Conservation (phyloP, 2,888 invertebrate species). For the Caenorhabditis zanzibari region DNA sequence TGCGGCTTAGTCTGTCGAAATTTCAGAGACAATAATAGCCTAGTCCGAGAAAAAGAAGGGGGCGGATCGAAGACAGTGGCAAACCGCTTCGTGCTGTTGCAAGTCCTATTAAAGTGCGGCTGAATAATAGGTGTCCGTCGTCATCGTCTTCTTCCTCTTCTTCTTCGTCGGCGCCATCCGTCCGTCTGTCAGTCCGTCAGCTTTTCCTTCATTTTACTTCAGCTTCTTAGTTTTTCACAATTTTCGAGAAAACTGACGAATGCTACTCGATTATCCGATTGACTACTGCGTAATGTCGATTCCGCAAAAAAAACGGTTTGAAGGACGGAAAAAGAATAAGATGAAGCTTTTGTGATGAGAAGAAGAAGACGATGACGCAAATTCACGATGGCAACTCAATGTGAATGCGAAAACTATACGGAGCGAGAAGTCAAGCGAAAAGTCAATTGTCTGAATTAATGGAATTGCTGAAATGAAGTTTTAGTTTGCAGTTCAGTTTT, state of each 20-base stretch:
- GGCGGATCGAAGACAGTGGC: constrained; percentile 49
- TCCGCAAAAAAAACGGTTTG: constrained; percentile 27
- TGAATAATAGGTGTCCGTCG: constrained; percentile 61
- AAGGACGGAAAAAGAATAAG: constrained; percentile 28
- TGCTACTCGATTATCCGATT: constrained; percentile 63
- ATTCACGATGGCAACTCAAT: constrained; percentile 46
- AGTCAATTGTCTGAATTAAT: constrained; percentile 33
- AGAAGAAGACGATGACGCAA: constrained; percentile 41
- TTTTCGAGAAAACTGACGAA: constrained; percentile 35
- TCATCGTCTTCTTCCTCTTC: constrained; percentile 5
- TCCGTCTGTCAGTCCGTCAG: constrained; percentile 48
- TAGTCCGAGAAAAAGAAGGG: constrained; percentile 10
- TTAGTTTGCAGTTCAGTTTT: not conserved
- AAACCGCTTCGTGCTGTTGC: constrained; percentile 62
- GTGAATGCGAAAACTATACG: constrained; percentile 47
- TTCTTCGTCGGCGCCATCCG: constrained; percentile 42
- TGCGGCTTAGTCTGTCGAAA: constrained; percentile 8
- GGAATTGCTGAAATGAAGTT: not conserved
- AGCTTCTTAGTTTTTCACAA: constrained; percentile 18
- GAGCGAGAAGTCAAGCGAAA: constrained; percentile 39
- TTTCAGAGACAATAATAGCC: constrained; percentile 40
- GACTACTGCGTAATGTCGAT: constrained; percentile 44
- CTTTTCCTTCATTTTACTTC: constrained; percentile 6
- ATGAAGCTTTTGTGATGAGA: constrained; percentile 33
- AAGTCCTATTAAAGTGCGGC: constrained; percentile 61